These are phyloP conservation scores for Euclidia mi DNA, from an alignment of 2,888 invertebrate species.

Conservation along the genomic window DNA sequence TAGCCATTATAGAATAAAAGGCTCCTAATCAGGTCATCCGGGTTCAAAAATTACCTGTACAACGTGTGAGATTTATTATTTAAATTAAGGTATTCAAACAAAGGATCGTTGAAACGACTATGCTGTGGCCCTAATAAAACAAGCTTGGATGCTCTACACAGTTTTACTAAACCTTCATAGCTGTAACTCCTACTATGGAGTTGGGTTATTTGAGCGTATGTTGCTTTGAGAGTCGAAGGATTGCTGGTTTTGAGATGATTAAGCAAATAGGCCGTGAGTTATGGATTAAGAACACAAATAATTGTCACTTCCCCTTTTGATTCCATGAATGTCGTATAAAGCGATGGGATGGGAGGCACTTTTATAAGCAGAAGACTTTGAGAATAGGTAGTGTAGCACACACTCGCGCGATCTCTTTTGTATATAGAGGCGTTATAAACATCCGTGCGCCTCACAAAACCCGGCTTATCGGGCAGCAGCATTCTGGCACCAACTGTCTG, in stretches of 20 bases:
- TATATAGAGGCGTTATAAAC: no score
- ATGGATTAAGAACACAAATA: no score
- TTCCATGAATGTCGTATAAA: no score
- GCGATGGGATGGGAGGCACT: no score
- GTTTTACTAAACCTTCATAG: slow-evolving; percentile 12
- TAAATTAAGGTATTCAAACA: slow-evolving; percentile 63
- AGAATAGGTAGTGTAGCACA: no score
- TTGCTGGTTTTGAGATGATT: neutral
- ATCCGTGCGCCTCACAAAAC: no score
- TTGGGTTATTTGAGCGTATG: neutral
- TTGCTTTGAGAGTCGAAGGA: neutral
- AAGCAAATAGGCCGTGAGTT: no score
- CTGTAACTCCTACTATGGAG: slow-evolving; percentile 4
- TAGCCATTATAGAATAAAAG: slow-evolving; percentile 37
- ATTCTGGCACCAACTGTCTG: no score
- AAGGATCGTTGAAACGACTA: slow-evolving; percentile 48
- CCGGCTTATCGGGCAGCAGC: no score
- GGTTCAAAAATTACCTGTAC: slow-evolving; percentile 40
- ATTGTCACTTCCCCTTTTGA: no score
- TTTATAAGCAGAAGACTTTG: no score
- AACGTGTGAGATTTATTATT: slow-evolving; percentile 57
- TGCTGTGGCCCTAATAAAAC: slow-evolving; percentile 50
- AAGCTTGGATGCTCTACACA: slow-evolving; percentile 19
- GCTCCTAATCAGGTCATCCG: slow-evolving; percentile 34
- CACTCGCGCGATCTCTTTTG: no score